A percentile compares a stretch with the other conserved stretches of the same genome.
These are phyloP conservation scores for Sebastes vulpes DNA, from an alignment of 2,797 vertebrate species.

Conservation along the genomic window DNA sequence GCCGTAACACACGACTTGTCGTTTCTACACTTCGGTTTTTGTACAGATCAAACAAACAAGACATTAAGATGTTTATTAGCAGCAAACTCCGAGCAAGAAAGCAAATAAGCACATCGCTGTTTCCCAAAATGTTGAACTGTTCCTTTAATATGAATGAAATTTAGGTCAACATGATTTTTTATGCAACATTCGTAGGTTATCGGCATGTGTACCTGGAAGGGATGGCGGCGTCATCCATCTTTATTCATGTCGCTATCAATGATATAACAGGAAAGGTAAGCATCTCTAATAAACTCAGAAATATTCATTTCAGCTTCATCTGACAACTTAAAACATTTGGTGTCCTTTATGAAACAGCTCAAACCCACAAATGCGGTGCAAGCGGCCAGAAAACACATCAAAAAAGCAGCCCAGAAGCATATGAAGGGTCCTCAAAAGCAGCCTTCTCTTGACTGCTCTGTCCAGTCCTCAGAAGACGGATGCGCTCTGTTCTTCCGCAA, in stretches of 20 bases:
- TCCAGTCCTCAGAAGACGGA: conserved; percentile 84
- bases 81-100: neutral
- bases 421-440: conserved; percentile 83
- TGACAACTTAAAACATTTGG: neutral
- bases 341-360: conserved; percentile 66
- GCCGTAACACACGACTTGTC: neutral
- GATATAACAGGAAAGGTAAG: conserved; percentile 94
- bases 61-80: neutral
- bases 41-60: neutral
- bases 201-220: conserved; percentile 97
- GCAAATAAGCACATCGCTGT: neutral
- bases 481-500: conserved; percentile 86
- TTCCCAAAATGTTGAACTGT: neutral
- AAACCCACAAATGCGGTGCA: conserved; percentile 82
- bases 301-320: neutral
- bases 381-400: conserved; percentile 79
- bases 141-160: neutral
- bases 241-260: conserved; percentile 92
- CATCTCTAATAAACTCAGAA: neutral
- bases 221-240: conserved; percentile 96
- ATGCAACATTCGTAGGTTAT: conserved; percentile 85
- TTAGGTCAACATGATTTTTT: neutral
- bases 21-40: neutral
- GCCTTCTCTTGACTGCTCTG: conserved; percentile 90
- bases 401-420: conserved; percentile 83